Conservation (phyloP, 2,888 invertebrate species). For the Trichopria drosophilae region DNA sequence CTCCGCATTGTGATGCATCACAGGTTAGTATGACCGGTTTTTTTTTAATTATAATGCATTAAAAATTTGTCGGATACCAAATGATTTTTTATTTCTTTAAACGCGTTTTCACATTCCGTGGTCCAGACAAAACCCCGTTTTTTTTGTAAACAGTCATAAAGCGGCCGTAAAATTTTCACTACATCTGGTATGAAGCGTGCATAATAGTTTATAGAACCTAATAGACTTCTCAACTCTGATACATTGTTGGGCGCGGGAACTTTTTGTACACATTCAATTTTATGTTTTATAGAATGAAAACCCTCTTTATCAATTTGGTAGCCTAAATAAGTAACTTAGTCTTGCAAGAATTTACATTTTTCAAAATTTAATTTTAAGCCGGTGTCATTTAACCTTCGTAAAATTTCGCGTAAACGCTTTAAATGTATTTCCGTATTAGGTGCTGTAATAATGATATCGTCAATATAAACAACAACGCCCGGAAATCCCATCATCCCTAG, state of each 20-base stretch:
- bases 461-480: slow-evolving; percentile 1
- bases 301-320: slow-evolving; percentile 1
- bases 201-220: slow-evolving; percentile 19
- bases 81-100: slow-evolving; percentile 12
- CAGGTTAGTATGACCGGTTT: slow-evolving; percentile 19
- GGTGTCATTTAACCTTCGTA: slow-evolving; percentile 7
- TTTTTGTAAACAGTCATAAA: slow-evolving; percentile 10
- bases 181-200: slow-evolving; percentile 14
- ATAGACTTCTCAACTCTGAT: slow-evolving; percentile 3
- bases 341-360: slow-evolving; percentile 18
- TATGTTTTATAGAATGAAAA: background rate
- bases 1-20: slow-evolving; percentile 25
- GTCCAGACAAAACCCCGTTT: slow-evolving; percentile 2
- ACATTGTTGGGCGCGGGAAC: background rate
- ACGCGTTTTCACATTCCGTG: background rate
- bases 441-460: slow-evolving; percentile 6
- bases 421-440: background rate
- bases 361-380: slow-evolving; percentile 18
- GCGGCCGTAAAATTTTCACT: background rate
- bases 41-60: slow-evolving; percentile 15
- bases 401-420: slow-evolving; percentile 10
- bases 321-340: slow-evolving; percentile 3
- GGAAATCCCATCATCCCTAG: slow-evolving; percentile 9
- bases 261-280: slow-evolving; percentile 7
- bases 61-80: slow-evolving; percentile 18